Evolutionary conservation across 2,888 invertebrate genomes (phyloP).

Genomic region (Stenodera caucasica): DNA sequence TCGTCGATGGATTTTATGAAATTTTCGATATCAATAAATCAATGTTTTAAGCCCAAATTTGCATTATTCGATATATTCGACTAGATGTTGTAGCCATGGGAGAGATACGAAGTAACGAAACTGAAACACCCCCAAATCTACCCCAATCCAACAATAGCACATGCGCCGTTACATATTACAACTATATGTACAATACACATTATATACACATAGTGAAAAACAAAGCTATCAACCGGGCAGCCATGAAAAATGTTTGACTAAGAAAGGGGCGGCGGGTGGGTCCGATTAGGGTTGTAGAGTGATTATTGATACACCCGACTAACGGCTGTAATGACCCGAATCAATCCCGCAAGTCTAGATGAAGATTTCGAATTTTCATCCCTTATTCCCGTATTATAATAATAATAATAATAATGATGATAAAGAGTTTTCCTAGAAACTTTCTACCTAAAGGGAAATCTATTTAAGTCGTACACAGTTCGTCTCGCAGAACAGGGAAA

Average conservation of each 20-base stretch:
- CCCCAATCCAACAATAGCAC: conserved; percentile 9
- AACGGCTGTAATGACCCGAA: background rate
- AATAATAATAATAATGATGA: too few species aligned
- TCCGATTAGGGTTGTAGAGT: conserved; percentile 9
- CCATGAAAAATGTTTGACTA: conserved; percentile 20
- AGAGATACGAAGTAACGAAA: conserved; percentile 7
- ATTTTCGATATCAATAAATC: too few species aligned
- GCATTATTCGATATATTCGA: too few species aligned
- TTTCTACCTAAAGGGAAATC: conserved; percentile 6
- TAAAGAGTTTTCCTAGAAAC: background rate
- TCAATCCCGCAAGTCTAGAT: background rate
- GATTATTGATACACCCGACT: conserved; percentile 6
- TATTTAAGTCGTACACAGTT: conserved; percentile 14
- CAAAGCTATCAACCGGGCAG: conserved; percentile 24
- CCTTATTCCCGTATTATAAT: too few species aligned
- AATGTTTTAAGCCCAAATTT: too few species aligned
- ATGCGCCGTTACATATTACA: conserved; percentile 10
- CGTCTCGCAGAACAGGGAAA: conserved; percentile 39
- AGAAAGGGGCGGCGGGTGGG: conserved; percentile 15
- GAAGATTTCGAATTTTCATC: background rate
- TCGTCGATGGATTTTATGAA: too few species aligned
- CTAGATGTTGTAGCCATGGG: too few species aligned
- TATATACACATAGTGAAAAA: conserved; percentile 22
- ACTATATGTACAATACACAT: conserved; percentile 7
- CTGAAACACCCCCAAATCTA: conserved; percentile 13